These are phyloP conservation scores for Cordilura impudica DNA, from an alignment of 2,888 invertebrate species.

Conservation along the genomic window DNA sequence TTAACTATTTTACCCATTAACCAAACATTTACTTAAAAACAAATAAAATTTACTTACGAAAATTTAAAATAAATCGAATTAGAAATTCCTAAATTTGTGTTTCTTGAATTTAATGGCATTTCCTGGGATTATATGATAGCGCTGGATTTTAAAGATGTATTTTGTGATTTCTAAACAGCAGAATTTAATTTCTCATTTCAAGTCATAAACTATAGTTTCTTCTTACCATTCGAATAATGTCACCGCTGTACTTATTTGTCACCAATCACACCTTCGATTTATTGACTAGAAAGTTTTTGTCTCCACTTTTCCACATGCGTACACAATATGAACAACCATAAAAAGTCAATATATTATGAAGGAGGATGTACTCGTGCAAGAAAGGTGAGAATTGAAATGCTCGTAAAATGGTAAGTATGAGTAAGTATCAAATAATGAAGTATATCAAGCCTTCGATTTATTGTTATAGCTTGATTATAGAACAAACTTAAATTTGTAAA, in stretches of 20 bases:
- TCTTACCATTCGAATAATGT: conserved; percentile 22
- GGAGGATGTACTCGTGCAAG: conserved; percentile 48
- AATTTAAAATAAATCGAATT: too few species aligned
- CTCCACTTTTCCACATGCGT: background rate
- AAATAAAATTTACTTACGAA: too few species aligned
- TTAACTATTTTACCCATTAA: too few species aligned
- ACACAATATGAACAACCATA: background rate
- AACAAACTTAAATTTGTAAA: too few species aligned
- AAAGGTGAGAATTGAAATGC: background rate
- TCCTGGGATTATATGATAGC: too few species aligned
- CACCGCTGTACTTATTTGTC: conserved; percentile 35
- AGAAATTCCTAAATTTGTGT: too few species aligned
- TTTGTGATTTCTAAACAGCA: too few species aligned
- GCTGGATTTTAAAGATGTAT: too few species aligned
- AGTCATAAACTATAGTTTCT: background rate
- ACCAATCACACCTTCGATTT: conserved; percentile 41
- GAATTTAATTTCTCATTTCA: too few species aligned
- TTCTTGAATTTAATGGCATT: background rate
- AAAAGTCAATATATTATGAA: conserved; percentile 13
- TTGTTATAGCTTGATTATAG: too few species aligned
- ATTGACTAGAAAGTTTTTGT: conserved; percentile 46
- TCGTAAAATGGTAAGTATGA: background rate
- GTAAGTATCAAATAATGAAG: conserved; percentile 9
- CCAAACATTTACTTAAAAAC: too few species aligned
- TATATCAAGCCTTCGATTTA: conserved; percentile 25